Evolutionary conservation across 2,888 invertebrate species (phyloP).

Genomic region (Dicyrtoma fusca): DNA sequence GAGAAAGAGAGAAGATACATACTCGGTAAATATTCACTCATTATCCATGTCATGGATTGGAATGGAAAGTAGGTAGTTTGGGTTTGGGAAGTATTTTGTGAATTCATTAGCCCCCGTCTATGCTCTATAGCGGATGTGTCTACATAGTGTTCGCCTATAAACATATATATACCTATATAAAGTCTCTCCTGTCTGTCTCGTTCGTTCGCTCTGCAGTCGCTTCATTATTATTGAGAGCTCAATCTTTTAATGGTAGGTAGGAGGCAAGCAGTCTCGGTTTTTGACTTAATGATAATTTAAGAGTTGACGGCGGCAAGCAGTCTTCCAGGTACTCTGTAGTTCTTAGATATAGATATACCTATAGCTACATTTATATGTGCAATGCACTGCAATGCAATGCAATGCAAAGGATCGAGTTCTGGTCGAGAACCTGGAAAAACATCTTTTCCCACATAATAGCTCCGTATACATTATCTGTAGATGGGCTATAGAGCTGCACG

Average conservation of each 20-base stretch:
- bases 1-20: background rate
- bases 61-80: background rate
- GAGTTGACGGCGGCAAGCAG: slow-evolving; percentile 54
- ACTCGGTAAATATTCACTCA: background rate
- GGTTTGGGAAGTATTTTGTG: slow-evolving; percentile 23
- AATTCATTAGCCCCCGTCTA: slow-evolving; percentile 32
- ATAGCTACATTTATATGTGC: too few relatives aligned
- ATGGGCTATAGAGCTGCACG: background rate
- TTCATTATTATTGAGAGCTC: slow-evolving; percentile 39
- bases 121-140: slow-evolving; percentile 27
- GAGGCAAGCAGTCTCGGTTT: slow-evolving; percentile 27
- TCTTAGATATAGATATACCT: background rate
- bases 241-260: slow-evolving; percentile 21
- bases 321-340: slow-evolving; percentile 39
- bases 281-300: slow-evolving; percentile 35
- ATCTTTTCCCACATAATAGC: slow-evolving; percentile 28
- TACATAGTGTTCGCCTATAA: slow-evolving; percentile 29
- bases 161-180: too few relatives aligned
- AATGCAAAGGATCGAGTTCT: too few relatives aligned
- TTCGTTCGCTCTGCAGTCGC: slow-evolving; percentile 5
- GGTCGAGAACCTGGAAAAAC: slow-evolving; percentile 29
- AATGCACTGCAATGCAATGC: too few relatives aligned
- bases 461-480: background rate
- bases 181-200: too few relatives aligned
- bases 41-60: background rate